A percentile compares a stretch with the other conserved stretches of the same genome.
These are phyloP conservation scores for Drosophila persimilis DNA, from an alignment of 1,140 invertebrate species.

Conservation along the genomic window DNA sequence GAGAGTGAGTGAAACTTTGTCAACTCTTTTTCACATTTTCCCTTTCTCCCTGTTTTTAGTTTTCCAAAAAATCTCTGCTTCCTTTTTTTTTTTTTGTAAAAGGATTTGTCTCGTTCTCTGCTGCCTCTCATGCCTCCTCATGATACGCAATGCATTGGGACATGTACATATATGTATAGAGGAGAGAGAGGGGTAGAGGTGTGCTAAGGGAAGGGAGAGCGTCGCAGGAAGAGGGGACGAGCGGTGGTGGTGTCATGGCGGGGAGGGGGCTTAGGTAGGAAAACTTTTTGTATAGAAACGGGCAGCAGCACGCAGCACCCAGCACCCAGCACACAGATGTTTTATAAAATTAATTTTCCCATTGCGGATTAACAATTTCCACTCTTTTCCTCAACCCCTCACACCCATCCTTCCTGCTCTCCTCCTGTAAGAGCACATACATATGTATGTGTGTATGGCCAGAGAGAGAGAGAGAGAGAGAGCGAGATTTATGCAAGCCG, in stretches of 20 bases:
- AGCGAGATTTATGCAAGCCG: slow-evolving; percentile 43
- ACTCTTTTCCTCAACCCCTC: slow-evolving; percentile 43
- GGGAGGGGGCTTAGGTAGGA: too few species aligned
- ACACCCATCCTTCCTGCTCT: not conserved
- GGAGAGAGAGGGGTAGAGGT: not conserved
- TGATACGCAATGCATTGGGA: slow-evolving; percentile 46
- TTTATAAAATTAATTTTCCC: slow-evolving; percentile 82
- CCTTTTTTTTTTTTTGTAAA: slow-evolving; percentile 23
- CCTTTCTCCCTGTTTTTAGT: too few species aligned
- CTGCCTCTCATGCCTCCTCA: slow-evolving; percentile 11
- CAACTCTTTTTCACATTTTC: too few species aligned
- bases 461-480: slow-evolving; percentile 2
- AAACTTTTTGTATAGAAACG: too few species aligned
- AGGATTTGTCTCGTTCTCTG: slow-evolving; percentile 64
- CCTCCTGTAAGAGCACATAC: not conserved
- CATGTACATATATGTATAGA: slow-evolving; percentile 2
- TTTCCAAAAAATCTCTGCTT: too few species aligned
- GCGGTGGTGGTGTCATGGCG: slow-evolving; percentile 1
- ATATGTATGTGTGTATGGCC: slow-evolving; percentile 12
- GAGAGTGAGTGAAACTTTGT: too few species aligned
- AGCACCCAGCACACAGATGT: slow-evolving; percentile 62
- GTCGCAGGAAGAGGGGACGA: not conserved
- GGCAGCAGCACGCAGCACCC: slow-evolving; percentile 13
- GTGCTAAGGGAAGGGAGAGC: not conserved
- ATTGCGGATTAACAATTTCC: slow-evolving; percentile 81